These are phyloP conservation scores for Proteles cristata DNA, from an alignment of 2,113 vertebrate genomes.

Conservation along the genomic window DNA sequence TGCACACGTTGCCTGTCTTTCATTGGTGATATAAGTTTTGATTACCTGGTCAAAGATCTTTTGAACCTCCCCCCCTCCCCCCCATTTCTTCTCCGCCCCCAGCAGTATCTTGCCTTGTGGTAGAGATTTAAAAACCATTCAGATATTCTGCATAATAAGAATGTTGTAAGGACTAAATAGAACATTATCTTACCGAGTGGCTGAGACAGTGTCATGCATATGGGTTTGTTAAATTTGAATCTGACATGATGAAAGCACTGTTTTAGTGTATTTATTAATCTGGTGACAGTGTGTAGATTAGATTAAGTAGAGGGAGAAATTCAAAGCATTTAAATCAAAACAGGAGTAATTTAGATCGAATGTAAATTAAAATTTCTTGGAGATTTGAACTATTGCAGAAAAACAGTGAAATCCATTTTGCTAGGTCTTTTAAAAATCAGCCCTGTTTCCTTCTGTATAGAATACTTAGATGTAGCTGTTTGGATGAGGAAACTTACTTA, in stretches of 20 bases:
- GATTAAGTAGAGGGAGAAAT: not conserved
- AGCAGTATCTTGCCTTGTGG: not conserved
- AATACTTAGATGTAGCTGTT: not conserved
- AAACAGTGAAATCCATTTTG: conserved; percentile 8
- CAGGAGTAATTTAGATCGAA: conserved; percentile 51
- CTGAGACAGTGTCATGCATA: not conserved
- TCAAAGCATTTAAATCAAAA: conserved; percentile 13
- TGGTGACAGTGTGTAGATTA: not conserved
- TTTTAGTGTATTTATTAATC: not conserved
- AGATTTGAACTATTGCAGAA: conserved; percentile 26
- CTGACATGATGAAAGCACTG: not conserved
- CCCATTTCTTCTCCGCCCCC: not conserved
- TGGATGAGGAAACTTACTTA: conserved; percentile 15
- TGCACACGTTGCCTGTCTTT: not conserved
- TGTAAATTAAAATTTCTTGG: not conserved
- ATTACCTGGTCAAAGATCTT: not conserved
- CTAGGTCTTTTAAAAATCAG: not conserved
- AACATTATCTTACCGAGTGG: not conserved
- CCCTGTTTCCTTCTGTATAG: not conserved
- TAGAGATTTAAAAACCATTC: not conserved
- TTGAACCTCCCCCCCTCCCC: not conserved
- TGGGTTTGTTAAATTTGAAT: conserved; percentile 17
- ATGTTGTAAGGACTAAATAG: not conserved
- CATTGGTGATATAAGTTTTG: not conserved
- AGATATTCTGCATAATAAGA: not conserved